Evolutionary conservation across 2,888 invertebrate genomes (phyloP).

Genomic region (Cerceris rybyensis): DNA sequence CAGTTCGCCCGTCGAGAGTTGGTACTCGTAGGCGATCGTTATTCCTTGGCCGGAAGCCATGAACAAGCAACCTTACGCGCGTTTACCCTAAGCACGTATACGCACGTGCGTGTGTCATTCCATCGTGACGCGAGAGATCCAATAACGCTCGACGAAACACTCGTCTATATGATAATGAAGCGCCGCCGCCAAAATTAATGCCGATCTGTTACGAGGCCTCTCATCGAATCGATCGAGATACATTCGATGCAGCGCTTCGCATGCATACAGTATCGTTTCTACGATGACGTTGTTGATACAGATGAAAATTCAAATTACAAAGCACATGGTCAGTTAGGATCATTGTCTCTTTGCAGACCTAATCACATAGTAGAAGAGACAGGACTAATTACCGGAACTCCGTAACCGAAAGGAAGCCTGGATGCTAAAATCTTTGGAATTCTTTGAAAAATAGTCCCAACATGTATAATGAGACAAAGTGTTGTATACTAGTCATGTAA

Average conservation of each 20-base stretch:
- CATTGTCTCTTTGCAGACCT: neutral
- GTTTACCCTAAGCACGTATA: constrained; percentile 72
- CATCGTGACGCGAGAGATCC: constrained; percentile 67
- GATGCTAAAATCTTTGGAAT: too few species aligned
- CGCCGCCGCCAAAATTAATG: constrained; percentile 75
- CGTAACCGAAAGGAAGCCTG: too few species aligned
- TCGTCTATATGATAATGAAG: constrained; percentile 79
- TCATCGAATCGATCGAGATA: constrained; percentile 65
- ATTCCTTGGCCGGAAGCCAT: constrained; percentile 69
- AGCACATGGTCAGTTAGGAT: neutral
- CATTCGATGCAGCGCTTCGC: constrained; percentile 51
- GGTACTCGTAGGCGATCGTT: constrained; percentile 53
- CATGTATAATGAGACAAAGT: too few species aligned
- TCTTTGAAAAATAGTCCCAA: too few species aligned
- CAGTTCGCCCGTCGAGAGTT: constrained; percentile 9
- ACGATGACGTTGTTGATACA: constrained; percentile 34
- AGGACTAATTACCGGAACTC: too few species aligned
- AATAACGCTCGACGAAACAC: constrained; percentile 77
- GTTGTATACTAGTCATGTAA: too few species aligned
- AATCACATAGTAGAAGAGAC: too few species aligned
- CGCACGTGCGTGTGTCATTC: constrained; percentile 71
- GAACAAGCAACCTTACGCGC: constrained; percentile 60
- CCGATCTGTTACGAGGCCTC: constrained; percentile 60
- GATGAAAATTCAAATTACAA: constrained; percentile 51
- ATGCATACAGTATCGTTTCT: constrained; percentile 51